A percentile compares a stretch with the other conserved stretches of the same genome.
phyloP scores from a whole-genome alignment of 2,113 vertebrate species.

The Myrmecobius fasciatus region DNA sequence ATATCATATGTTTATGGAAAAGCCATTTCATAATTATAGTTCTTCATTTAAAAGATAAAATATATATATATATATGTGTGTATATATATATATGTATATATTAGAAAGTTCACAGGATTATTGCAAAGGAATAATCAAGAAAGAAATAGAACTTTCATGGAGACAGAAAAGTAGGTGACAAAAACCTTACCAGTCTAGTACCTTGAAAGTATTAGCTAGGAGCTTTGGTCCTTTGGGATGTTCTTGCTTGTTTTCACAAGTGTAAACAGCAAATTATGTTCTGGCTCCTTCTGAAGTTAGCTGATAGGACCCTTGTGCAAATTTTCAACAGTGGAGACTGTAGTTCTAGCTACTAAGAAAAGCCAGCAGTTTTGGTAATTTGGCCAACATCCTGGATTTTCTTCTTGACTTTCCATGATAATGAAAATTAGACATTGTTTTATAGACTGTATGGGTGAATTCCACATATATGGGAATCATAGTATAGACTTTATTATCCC shows the following conservation, averaged over 20 bases:
- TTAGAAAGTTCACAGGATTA: conserved; percentile 62
- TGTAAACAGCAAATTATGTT: not conserved
- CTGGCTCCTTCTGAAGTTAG: not conserved
- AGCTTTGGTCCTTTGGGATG: not conserved
- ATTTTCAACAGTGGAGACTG: not conserved
- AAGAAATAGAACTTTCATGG: conserved; percentile 41
- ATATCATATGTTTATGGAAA: conserved; percentile 67
- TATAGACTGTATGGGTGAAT: conserved; percentile 27
- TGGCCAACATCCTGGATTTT: not conserved
- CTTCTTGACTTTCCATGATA: not conserved
- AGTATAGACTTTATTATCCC: conserved; percentile 11
- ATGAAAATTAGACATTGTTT: conserved; percentile 5
- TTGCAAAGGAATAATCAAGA: conserved; percentile 40
- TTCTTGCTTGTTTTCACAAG: not conserved
- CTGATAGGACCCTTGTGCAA: not conserved
- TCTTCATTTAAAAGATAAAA: conserved; percentile 65
- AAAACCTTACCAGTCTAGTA: not conserved
- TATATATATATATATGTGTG: no score
- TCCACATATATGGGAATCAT: not conserved
- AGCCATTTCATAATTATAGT: conserved; percentile 69
- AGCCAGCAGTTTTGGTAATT: not conserved
- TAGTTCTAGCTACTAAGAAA: not conserved
- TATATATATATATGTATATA: not conserved
- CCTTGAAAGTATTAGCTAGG: not conserved
- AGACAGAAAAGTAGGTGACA: conserved; percentile 26